Conservation (phyloP, 2,797 vertebrate genomes). For the Acipenser oxyrinchus region DNA sequence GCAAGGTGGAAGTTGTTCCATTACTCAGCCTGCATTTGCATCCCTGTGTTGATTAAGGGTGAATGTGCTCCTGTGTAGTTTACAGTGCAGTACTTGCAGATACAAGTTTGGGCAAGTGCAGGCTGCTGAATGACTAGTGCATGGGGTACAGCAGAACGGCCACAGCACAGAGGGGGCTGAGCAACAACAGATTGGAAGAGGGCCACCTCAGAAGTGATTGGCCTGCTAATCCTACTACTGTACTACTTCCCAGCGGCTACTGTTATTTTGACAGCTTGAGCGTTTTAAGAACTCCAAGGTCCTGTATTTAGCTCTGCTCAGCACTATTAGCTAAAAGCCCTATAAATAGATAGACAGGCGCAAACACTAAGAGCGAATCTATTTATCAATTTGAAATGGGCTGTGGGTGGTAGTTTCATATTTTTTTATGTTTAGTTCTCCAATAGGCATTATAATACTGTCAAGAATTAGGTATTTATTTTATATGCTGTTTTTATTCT, state of each 20-base stretch:
- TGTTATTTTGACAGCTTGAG: constrained; percentile 1
- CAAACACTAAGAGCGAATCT: constrained; percentile 11
- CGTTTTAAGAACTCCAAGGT: neutral
- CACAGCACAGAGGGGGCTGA: neutral
- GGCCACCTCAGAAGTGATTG: neutral
- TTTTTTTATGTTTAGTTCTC: constrained; percentile 2
- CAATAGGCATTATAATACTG: too few species aligned
- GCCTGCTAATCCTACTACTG: neutral
- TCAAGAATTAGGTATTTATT: too few species aligned
- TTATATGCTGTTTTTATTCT: too few species aligned
- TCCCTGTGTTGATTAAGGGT: neutral
- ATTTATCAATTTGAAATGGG: constrained; percentile 9
- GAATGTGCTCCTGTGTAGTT: neutral
- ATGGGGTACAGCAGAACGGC: neutral
- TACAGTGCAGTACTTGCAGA: neutral
- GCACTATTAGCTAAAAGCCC: constrained; percentile 10
- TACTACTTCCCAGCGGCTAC: neutral
- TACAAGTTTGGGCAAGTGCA: neutral
- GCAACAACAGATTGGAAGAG: constrained; percentile 6
- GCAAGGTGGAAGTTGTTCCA: neutral
- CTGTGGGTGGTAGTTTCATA: neutral
- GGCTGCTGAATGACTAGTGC: neutral
- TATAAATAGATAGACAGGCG: constrained; percentile 13
- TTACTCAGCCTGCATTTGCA: neutral
- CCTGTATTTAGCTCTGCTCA: constrained; percentile 7